Evolutionary conservation across 2,113 vertebrate species (phyloP).

Genomic region (Gallinago jamesoni): DNA sequence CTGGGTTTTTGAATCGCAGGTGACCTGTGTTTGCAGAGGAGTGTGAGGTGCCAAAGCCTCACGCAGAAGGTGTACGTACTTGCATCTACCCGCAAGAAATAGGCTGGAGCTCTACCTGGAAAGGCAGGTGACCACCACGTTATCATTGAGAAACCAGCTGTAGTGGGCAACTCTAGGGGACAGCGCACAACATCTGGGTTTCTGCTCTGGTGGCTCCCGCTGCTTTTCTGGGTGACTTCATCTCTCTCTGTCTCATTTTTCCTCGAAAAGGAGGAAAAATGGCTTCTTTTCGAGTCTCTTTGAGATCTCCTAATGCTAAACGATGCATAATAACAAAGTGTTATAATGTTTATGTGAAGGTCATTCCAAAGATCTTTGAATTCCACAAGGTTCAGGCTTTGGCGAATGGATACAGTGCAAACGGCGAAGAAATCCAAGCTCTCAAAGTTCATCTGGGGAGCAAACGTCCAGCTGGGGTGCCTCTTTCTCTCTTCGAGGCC

Average conservation of each 20-base stretch:
- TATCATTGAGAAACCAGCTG: accelerated
- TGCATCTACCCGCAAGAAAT: neutral
- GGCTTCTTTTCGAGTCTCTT: neutral
- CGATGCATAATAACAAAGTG: neutral
- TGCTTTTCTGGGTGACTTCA: neutral
- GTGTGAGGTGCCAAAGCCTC: neutral
- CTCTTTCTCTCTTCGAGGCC: neutral
- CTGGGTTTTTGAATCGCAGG: accelerated
- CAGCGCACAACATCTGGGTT: neutral
- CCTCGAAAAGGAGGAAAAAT: neutral
- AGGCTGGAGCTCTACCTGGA: neutral
- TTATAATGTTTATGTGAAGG: neutral
- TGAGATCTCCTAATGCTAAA: neutral
- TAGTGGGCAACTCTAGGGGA: neutral
- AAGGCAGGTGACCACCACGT: neutral
- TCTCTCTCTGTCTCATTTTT: accelerated
- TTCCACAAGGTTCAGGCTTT: neutral
- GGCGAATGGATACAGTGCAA: neutral
- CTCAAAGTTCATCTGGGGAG: accelerated
- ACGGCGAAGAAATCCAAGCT: neutral
- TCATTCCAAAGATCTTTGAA: neutral
- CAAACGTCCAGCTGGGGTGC: neutral
- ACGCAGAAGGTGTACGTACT: neutral
- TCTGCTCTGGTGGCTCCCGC: neutral
- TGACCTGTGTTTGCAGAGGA: neutral